A percentile compares a stretch with the other conserved stretches of the same genome.
Conservation (phyloP, 92 coral and sea anemone genomes). For the Epizoanthus ramosus region DNA sequence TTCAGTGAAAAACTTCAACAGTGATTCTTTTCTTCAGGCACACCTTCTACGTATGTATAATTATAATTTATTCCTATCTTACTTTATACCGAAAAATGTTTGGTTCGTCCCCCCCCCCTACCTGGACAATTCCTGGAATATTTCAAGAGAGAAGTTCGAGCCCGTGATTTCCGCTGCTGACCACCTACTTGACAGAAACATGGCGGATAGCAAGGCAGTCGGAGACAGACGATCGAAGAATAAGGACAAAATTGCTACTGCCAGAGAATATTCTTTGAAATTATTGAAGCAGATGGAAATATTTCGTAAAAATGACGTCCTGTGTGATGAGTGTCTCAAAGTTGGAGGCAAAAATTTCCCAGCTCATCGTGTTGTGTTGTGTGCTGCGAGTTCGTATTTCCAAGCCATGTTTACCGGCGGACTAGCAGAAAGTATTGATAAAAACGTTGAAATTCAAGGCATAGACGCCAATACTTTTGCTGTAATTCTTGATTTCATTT, state of each 20-base stretch:
- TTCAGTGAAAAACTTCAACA: no score
- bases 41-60: no score
- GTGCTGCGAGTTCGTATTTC: constrained; percentile 86
- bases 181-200: not conserved
- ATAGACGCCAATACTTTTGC: constrained; percentile 68
- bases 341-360: constrained; percentile 68
- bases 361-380: constrained; percentile 72
- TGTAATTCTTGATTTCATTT: constrained; percentile 82
- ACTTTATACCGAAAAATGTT: no score
- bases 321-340: constrained; percentile 84
- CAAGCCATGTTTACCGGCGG: constrained; percentile 89
- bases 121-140: no score
- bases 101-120: no score
- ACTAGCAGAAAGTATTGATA: constrained; percentile 71
- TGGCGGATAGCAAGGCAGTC: not conserved
- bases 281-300: constrained; percentile 62
- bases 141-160: no score
- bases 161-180: no score
- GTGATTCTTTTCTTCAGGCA: no score
- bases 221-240: not conserved
- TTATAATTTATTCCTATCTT: no score
- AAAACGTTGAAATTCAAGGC: constrained; percentile 75
- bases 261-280: constrained; percentile 59
- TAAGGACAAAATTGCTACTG: not conserved
- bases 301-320: constrained; percentile 59